A percentile compares a stretch with the other conserved stretches of the same genome.
Conservation (phyloP, 2,113 vertebrate species). For the Carollia perspicillata region DNA sequence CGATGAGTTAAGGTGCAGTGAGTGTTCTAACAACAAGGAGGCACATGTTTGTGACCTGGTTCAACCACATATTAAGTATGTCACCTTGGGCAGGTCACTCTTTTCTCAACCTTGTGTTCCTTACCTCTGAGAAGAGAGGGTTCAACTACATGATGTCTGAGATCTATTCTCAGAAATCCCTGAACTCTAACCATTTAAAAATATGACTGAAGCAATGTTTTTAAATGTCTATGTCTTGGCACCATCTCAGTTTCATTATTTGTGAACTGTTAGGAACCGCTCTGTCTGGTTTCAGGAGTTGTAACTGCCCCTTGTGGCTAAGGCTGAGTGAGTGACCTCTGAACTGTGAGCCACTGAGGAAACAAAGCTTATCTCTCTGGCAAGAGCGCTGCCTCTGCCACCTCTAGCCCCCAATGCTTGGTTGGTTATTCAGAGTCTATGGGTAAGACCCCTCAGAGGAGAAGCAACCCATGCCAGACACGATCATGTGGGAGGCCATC, state of each 20-base stretch:
- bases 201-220: not conserved
- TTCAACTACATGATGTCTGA: not conserved
- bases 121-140: not conserved
- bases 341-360: too few species aligned
- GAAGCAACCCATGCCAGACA: too few species aligned
- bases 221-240: not conserved
- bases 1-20: not conserved
- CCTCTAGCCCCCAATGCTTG: too few species aligned
- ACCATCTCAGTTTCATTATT: not conserved
- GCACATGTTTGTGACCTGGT: not conserved
- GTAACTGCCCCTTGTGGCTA: too few species aligned
- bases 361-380: too few species aligned
- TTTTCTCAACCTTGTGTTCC: not conserved
- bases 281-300: too few species aligned
- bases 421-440: too few species aligned
- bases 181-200: not conserved
- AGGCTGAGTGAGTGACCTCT: too few species aligned
- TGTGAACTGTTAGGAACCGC: too few species aligned
- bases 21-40: not conserved
- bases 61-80: not conserved
- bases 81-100: not conserved
- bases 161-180: not conserved
- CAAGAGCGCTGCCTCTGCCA: too few species aligned
- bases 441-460: too few species aligned
- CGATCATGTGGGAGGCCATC: too few species aligned